These are phyloP conservation scores for Oncorhynchus masou DNA, from an alignment of 2,113 vertebrate species.

Conservation along the genomic window DNA sequence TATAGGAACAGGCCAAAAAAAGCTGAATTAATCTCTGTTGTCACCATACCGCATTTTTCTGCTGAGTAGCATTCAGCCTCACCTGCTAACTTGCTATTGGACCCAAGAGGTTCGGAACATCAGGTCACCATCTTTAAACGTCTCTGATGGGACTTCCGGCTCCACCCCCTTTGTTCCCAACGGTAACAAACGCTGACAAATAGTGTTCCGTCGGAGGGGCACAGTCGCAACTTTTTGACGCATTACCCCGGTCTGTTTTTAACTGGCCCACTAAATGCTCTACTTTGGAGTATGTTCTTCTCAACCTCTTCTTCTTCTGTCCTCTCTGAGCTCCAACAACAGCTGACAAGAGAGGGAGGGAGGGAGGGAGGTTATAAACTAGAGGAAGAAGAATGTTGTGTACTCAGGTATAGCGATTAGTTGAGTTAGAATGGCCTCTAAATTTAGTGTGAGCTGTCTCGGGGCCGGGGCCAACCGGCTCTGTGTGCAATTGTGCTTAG, in stretches of 20 bases:
- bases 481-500: slow-evolving; percentile 59
- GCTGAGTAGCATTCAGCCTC: background rate
- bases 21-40: too few species aligned
- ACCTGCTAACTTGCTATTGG: background rate
- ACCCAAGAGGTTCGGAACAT: background rate
- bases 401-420: slow-evolving; percentile 37
- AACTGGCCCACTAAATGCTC: slow-evolving; percentile 51
- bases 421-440: slow-evolving; percentile 51
- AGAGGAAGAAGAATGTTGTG: slow-evolving; percentile 12
- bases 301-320: background rate
- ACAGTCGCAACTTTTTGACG: slow-evolving; percentile 5
- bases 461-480: background rate
- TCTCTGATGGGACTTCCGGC: background rate
- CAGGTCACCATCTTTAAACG: background rate
- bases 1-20: too few species aligned
- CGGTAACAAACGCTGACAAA: slow-evolving; percentile 11
- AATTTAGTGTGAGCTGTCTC: slow-evolving; percentile 42
- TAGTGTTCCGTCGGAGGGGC: background rate
- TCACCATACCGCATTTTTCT: background rate
- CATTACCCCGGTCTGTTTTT: slow-evolving; percentile 14
- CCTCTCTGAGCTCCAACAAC: background rate
- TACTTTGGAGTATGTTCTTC: slow-evolving; percentile 23
- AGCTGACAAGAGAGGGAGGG: background rate
- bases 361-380: background rate
- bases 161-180: background rate